A percentile compares a stretch with the other conserved stretches of the same genome.
Conservation (phyloP, 2,113 vertebrate genomes). For the Athene noctua region DNA sequence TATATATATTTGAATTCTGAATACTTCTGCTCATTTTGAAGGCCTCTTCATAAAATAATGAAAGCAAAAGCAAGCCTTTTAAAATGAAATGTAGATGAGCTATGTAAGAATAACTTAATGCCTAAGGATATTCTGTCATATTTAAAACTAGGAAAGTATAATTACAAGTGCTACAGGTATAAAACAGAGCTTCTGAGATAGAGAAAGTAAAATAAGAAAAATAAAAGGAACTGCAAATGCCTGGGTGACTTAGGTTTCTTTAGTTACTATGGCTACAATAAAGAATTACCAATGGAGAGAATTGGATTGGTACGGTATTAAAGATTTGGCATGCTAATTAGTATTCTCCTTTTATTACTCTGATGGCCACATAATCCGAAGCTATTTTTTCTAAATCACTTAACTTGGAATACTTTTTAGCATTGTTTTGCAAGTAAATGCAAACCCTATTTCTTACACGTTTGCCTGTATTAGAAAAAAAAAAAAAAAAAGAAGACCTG, state of each 20-base stretch:
- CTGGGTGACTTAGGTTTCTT: neutral
- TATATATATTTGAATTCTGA: neutral
- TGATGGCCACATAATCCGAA: neutral
- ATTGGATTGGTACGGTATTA: neutral
- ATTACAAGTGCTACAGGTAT: neutral
- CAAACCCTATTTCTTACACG: neutral
- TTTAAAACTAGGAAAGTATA: conserved; percentile 8
- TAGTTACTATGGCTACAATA: conserved; percentile 30
- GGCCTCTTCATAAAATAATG: neutral
- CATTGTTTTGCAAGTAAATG: conserved; percentile 12
- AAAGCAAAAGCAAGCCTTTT: neutral
- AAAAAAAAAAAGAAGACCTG: neutral
- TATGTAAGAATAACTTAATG: neutral
- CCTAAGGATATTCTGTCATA: neutral
- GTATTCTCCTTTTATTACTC: conserved; percentile 8
- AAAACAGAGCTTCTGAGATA: neutral
- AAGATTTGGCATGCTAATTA: conserved; percentile 39
- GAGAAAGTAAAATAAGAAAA: conserved; percentile 15
- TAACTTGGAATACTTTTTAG: neutral
- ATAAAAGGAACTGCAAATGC: neutral
- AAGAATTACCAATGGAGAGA: conserved; percentile 17
- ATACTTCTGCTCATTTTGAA: neutral
- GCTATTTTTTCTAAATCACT: conserved; percentile 14
- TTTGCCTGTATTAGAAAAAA: neutral
- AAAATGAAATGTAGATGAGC: conserved; percentile 1